Evolutionary conservation across 1,140 invertebrate species (phyloP), one percentile per base, ranked within the genome.

Genomic region (Conopomorpha cramerella): DNA sequence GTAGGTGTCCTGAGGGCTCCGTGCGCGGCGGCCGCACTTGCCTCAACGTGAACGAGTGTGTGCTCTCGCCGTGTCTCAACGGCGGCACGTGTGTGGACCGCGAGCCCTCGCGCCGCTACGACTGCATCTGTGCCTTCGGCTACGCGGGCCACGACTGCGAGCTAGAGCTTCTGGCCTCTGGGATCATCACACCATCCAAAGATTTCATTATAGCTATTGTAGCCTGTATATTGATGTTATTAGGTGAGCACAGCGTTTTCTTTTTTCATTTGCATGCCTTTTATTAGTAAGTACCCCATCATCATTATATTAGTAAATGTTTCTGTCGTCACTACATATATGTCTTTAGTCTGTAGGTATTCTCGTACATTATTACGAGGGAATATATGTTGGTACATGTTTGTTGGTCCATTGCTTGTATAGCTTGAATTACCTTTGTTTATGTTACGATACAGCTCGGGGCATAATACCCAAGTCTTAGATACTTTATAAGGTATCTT

Each of bases 121-220:
- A 84, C 52, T 92, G 90, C 65, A 71, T 84, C 12, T 92, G 92
- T 77, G 81, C 87, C 1, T 58, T 81, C 44, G 86, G 86, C 40
- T 93, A 85, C 78, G 86, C 85, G 7, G 91, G 91, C 39, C 81
- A 82, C 39, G 82, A 92, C 70, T 94, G 92, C 71, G 88, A 92
- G 62, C 65, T 90, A 46, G 85, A 86, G 56, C 72, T 87, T 39
- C 82, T 84, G 30, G 84, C 86, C 40, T 85, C 87, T n/a, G 87
- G 87, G 41, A 84, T 86, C 58, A 86, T 90, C 63, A 87, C 86
- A 58, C 87, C 88, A 19, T 88, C 88, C 34, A 84, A 84, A 63
- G 89, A 91, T 82, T 92, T 92, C 80, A 86, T 91, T 78, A 86
- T 91, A 71, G 87, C 88, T 59, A 80, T 91, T 65, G 82, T 89